Evolutionary conservation across 2,888 invertebrate species (phyloP).

Genomic region (Epistrophella euchroma): DNA sequence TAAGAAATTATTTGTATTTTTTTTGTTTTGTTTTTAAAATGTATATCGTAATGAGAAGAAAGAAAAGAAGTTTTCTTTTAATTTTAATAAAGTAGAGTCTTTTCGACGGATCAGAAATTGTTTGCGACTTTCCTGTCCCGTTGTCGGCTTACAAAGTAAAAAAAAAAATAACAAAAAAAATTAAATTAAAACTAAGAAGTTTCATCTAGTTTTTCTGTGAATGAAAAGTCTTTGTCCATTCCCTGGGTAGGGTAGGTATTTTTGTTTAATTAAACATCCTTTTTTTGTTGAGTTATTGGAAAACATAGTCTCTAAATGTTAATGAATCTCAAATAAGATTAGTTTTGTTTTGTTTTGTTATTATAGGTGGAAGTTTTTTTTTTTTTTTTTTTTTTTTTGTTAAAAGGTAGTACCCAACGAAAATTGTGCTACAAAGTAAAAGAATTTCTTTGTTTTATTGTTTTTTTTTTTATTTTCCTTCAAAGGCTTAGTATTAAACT

Average conservation of each 20-base stretch:
- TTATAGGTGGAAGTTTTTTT: no score
- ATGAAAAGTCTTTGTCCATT: constrained; percentile 1
- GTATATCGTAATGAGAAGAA: constrained; percentile 46
- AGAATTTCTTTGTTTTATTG: no score
- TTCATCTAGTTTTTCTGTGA: constrained; percentile 42
- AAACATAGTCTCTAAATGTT: constrained; percentile 51
- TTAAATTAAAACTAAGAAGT: constrained; percentile 10
- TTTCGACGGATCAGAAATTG: constrained; percentile 58
- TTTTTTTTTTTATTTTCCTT: no score
- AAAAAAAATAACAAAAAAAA: constrained; percentile 18
- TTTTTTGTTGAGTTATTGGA: constrained; percentile 39
- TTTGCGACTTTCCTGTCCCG: constrained; percentile 50
- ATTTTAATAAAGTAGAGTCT: constrained; percentile 68
- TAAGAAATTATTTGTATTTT: constrained; percentile 39
- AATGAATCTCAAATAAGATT: constrained; percentile 40
- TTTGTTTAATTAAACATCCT: constrained; percentile 65
- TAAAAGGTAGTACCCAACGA: neutral
- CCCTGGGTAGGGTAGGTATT: constrained; percentile 3
- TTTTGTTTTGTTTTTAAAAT: constrained; percentile 42
- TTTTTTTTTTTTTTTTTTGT: neutral
- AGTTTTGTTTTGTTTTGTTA: constrained; percentile 15
- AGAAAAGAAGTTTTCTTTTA: constrained; percentile 60
- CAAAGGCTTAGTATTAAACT: no score
- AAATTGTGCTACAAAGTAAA: neutral
- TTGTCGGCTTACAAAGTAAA: constrained; percentile 35